Base-by-base conservation (phyloP, 30 jellyfish, hydroid and myxozoan genomes). In the Turritopsis rubra region DNA sequence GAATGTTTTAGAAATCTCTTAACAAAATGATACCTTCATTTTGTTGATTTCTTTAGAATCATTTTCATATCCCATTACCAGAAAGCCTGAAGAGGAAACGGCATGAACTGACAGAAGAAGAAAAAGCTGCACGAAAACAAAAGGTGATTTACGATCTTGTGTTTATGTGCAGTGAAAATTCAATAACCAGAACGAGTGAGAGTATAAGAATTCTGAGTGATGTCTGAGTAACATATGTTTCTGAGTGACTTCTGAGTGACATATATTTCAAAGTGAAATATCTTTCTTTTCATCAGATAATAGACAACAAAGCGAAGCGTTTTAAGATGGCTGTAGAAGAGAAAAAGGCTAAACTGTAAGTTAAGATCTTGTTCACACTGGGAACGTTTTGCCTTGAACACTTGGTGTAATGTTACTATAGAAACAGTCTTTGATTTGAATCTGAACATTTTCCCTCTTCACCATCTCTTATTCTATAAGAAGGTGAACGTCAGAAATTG, bases 71-170 rank as follows among this genome's bases (percentile, higher is more conserved):
- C 1, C 1, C 84, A 78, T 28, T 76, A 41, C 16, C 25, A 29
- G 85, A 84, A 18, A 54, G 73, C 16, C 89, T 86, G 27, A 82
- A 71, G 22, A 52, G 97, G 30, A 87, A 86, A 81, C 71, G 96
- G 24, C 41, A 52, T 53, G 84, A 73, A n/a, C 90, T 91, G n/a
- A 91, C 96, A 7, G 96, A 91, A 21, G 97, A 91, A 20, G 97
- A 91, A 29, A 91, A 91, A 66, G 94, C 78, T 25, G 95, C 81
- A 60, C 28, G 90, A 52, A 24, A 82, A 16, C 52, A 28, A 52
- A 87, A 91, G 96, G 96, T 41, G 60, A 41, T 41, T 41, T 5
- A 3, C 60, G 60, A 5, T 41, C 5, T 3, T 41, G 5, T 41
- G 5, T 41, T 3, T 41, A 5, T 5, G 60, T 13, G 13, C 60